Percentiles rank a stretch among this genome's conserved stretches.
Evolutionary conservation across 2,113 vertebrate species (phyloP).

Genomic region (Pyrgilauda ruficollis): DNA sequence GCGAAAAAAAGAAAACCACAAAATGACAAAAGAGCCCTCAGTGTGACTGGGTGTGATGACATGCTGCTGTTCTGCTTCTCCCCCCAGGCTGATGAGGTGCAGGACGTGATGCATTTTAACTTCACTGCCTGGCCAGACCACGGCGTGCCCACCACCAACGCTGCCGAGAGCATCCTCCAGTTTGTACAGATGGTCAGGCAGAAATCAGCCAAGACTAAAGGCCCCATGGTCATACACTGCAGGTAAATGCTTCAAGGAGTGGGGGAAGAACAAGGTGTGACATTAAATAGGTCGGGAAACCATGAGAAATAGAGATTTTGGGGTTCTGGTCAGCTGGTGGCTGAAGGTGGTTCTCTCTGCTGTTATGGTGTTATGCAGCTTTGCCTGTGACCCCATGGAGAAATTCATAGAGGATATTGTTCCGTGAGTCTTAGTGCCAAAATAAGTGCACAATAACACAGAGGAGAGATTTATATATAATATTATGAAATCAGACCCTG

Average conservation of each 20-base stretch:
- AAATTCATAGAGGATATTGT: background rate
- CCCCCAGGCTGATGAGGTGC: constrained; percentile 86
- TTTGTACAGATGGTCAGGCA: constrained; percentile 93
- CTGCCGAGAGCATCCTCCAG: constrained; percentile 93
- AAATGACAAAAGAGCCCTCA: background rate
- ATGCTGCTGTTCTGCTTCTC: background rate
- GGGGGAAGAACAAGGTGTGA: background rate
- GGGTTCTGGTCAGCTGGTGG: background rate
- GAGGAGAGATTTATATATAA: background rate
- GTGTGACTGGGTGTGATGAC: background rate
- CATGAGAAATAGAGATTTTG: background rate
- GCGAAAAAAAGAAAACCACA: too few relatives aligned
- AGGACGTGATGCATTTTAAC: constrained; percentile 91
- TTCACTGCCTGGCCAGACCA: constrained; percentile 97
- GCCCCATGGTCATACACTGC: constrained; percentile 91
- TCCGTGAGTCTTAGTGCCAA: background rate
- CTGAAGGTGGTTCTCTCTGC: background rate
- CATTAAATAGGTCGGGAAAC: background rate
- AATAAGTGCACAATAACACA: background rate
- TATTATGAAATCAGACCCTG: background rate
- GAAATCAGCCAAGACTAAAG: constrained; percentile 83
- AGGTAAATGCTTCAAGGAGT: constrained; percentile 73
- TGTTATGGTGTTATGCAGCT: background rate
- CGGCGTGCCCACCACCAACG: constrained; percentile 89
- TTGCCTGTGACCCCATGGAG: background rate